A percentile compares a stretch with the other conserved stretches of the same genome.
Evolutionary conservation across 2,113 vertebrate species (phyloP).

Genomic region (Paramisgurnus dabryanus): DNA sequence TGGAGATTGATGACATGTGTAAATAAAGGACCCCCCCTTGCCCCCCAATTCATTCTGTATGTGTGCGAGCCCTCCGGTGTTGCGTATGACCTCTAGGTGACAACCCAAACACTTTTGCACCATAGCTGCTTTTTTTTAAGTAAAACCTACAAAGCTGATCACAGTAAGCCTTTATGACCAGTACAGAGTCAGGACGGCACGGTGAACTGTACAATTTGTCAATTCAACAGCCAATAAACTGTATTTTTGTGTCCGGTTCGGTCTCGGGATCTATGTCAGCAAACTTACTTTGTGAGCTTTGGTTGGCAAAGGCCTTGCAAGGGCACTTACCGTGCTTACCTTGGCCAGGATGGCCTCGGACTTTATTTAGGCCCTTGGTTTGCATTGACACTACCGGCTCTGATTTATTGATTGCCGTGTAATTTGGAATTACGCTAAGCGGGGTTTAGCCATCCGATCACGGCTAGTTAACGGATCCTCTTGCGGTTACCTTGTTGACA

Average conservation of each 20-base stretch:
- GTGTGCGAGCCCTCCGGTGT: constrained; percentile 17
- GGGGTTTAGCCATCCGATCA: constrained; percentile 72
- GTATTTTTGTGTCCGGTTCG: constrained; percentile 24
- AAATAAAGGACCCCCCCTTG: constrained; percentile 63
- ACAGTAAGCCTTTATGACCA: neutral
- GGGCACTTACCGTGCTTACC: constrained; percentile 35
- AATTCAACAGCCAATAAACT: constrained; percentile 9
- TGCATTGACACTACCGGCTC: constrained; percentile 35
- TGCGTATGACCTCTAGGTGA: constrained; percentile 41
- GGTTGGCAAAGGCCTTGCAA: constrained; percentile 10
- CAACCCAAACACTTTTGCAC: constrained; percentile 42
- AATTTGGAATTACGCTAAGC: constrained; percentile 69
- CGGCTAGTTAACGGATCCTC: constrained; percentile 64
- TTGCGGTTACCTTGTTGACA: constrained; percentile 64
- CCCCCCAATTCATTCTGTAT: constrained; percentile 44
- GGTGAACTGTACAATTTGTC: neutral
- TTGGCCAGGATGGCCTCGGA: constrained; percentile 34
- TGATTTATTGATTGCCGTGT: constrained; percentile 72
- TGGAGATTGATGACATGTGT: constrained; percentile 71
- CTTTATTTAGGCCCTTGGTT: constrained; percentile 33
- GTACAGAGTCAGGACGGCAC: neutral
- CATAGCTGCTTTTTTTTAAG: constrained; percentile 32
- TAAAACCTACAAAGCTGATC: constrained; percentile 9
- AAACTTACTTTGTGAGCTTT: constrained; percentile 30
- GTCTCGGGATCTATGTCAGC: constrained; percentile 3